Evolutionary conservation across 2,888 invertebrate species (phyloP), one percentile per base, ranked within the genome.

Genomic region (Polydrusus tereticollis): DNA sequence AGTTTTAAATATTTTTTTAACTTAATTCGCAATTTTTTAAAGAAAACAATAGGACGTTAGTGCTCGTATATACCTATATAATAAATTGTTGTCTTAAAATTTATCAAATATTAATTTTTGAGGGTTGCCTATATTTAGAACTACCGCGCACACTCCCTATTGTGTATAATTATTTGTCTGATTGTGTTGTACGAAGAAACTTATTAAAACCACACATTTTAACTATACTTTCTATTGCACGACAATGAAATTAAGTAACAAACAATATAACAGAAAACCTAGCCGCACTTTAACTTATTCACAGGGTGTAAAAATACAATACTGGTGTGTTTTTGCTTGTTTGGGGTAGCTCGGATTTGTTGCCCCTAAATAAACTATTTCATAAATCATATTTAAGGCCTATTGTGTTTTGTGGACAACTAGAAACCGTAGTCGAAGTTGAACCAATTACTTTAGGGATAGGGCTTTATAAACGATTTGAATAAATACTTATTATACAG

Each of bases 381-480:
- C 83, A 85, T 85, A 85, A 85, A 85, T 85, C 85, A 85, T 85
- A 85, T 85, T 85, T 85, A 85, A 83, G 82, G 78, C 78, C 83
- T 76, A 84, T 85, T 84, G 84, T 84, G 78, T 62, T 36, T 72
- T 65, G 72, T 59, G 78, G 76, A 77, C 80, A 77, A 75, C 75
- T 76, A 76, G 55, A 67, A 67, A 67, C 63, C 62, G 45, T 57
- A 71, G 60, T 71, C 45, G 55, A 66, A 47, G 14, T 68, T 23
- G n/a, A 55, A 41, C 52, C 20, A 62, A 62, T 62, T 60, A 55
- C 52, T 69, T 5, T 26, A 26, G 7, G n/a, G n/a, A n/a, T n/a
- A 20, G 69, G 69, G 55, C 36, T 26, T 18, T 64, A 6, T 12
- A 14, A n/a, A 23, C 7, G 29, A 55, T 33, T 29, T 29, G 29